Percentiles rank a stretch among this genome's conserved stretches.
Conservation (phyloP, 2,113 vertebrate genomes). For the Brachypteracias leptosomus region DNA sequence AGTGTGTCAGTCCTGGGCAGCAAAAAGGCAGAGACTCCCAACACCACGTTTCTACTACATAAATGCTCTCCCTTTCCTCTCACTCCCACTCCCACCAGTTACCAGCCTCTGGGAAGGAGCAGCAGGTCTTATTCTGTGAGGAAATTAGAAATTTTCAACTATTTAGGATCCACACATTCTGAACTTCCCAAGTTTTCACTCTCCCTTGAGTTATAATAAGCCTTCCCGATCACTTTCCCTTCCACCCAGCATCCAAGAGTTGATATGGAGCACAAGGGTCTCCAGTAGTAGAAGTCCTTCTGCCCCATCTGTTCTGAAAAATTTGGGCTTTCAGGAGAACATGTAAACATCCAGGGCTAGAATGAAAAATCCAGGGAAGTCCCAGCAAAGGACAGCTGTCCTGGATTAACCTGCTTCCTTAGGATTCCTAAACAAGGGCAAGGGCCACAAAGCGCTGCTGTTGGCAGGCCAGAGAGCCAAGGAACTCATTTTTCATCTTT, state of each 20-base stretch:
- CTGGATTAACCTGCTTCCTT: constrained; percentile 5
- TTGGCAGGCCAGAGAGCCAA: not conserved
- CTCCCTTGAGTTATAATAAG: not conserved
- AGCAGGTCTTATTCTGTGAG: not conserved
- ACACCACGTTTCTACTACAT: rapidly evolving
- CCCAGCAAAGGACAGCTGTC: not conserved
- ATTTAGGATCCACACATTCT: not conserved
- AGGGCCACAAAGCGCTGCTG: not conserved
- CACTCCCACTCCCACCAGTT: not conserved
- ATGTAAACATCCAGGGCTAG: not conserved
- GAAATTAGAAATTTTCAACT: not conserved
- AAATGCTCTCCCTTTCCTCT: not conserved
- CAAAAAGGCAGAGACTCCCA: not conserved
- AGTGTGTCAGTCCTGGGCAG: not conserved
- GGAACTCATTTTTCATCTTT: not conserved
- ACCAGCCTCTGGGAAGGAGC: not conserved
- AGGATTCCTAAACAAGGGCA: not conserved
- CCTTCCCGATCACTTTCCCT: not conserved
- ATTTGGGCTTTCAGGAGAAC: not conserved
- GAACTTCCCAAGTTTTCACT: not conserved
- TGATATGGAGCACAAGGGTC: not conserved
- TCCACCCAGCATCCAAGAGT: not conserved
- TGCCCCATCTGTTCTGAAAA: not conserved
- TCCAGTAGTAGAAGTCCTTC: not conserved
- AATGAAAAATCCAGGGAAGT: not conserved